Base-by-base conservation (phyloP, 1,140 invertebrate species). In the Zaprionus vittiger region DNA sequence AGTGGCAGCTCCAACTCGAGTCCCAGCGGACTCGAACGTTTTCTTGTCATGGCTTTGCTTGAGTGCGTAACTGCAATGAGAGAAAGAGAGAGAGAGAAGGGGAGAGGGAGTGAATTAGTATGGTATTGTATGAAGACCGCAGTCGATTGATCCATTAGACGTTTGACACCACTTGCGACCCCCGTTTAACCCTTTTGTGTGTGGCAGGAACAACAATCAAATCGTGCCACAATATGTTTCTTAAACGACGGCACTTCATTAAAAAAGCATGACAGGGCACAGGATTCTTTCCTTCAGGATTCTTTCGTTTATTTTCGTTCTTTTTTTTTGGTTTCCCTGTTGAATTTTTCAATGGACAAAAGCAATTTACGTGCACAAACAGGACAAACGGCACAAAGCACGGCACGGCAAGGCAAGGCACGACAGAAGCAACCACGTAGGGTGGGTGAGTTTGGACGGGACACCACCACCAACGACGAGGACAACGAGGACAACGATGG, bases 1-100 rank as follows among this genome's bases (percentile, higher is more conserved):
- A 83, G 41, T 17, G n/a, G 70, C 80, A 91, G 77, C 83, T 91
- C 81, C 81, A 34, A 34, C 31, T 92, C 91, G 91, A 92, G 91
- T 92, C 91, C 91, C 85, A 91, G 64, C 61, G 91, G 91, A 92
- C 91, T 92, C 91, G 91, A 92, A 92, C 91, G 91, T 87, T 91
- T 92, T 76, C 91, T 91, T 79, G 91, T 92, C 91, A 92, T 91
- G 59, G 57, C 70, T 73, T 62, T 67, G 69, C 66, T 83, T 91
- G 87, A 81, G 79, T 81, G 78, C 79, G 81, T 81, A 63, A 73
- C 91, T 92, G 86, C 64, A 92, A 41, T 6, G 38, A 91, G 34
- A 71, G 56, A 67, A 6, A 70, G 22, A 49, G 49, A 49, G 14
- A 55, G 2, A 34, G 6, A 62, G 41, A 38, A 14, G 22, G 37